Conservation (phyloP, 1,140 invertebrate genomes). For the Ruditapes philippinarum region DNA sequence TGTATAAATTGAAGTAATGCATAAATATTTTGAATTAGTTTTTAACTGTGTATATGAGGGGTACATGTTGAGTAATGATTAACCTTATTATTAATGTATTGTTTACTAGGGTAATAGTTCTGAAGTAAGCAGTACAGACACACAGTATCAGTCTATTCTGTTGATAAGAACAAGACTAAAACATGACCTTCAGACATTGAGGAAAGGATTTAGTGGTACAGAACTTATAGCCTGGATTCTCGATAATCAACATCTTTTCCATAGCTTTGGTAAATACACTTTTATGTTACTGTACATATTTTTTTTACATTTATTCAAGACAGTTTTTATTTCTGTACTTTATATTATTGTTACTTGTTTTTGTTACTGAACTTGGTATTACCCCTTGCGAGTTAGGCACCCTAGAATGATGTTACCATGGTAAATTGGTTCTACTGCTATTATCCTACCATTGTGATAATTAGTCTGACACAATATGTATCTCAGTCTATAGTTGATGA, state of each 20-base stretch:
- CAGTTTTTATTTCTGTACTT: not conserved
- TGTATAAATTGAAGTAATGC: not conserved
- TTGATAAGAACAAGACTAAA: conserved; percentile 74
- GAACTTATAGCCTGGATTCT: conserved; percentile 81
- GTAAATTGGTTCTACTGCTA: too few relatives aligned
- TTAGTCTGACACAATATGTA: too few relatives aligned
- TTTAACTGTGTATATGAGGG: not conserved
- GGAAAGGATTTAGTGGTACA: conserved; percentile 81
- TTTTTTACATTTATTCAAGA: not conserved
- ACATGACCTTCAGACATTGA: conserved; percentile 75
- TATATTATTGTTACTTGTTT: too few relatives aligned
- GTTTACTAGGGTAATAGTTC: conserved; percentile 33
- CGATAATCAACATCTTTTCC: conserved; percentile 68
- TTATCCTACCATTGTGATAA: too few relatives aligned
- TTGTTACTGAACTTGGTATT: too few relatives aligned
- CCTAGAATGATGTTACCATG: too few relatives aligned
- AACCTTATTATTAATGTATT: not conserved
- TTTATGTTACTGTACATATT: too few relatives aligned
- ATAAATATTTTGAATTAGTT: not conserved
- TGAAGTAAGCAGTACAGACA: conserved; percentile 65
- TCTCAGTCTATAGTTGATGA: too few relatives aligned
- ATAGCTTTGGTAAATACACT: conserved; percentile 63
- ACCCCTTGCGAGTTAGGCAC: too few relatives aligned
- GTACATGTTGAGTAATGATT: not conserved
- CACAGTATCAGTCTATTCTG: conserved; percentile 55